These are phyloP conservation scores for Drosophila austrosaltans DNA, from an alignment of 2,888 invertebrate species.

Conservation along the genomic window DNA sequence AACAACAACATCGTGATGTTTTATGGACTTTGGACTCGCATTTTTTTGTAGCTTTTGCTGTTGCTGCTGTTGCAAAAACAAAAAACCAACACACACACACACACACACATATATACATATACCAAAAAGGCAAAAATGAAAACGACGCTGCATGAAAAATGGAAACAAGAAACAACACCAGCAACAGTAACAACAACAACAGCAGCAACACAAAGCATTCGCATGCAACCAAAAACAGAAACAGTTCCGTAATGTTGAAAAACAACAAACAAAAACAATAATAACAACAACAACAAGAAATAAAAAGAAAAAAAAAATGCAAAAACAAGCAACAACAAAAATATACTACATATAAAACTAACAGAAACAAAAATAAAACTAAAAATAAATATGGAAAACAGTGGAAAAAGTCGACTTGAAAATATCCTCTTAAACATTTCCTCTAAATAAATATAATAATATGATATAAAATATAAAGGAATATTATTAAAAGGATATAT, in stretches of 20 bases:
- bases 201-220: slow-evolving; percentile 50
- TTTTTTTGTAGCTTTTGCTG: slow-evolving; percentile 29
- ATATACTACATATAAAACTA: not conserved
- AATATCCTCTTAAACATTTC: not conserved
- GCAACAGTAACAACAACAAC: slow-evolving; percentile 42
- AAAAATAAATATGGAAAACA: slow-evolving; percentile 30
- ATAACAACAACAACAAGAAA: not conserved
- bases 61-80: slow-evolving; percentile 31
- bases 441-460: too few species aligned
- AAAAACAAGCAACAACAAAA: slow-evolving; percentile 52
- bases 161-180: slow-evolving; percentile 66
- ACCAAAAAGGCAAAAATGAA: slow-evolving; percentile 74
- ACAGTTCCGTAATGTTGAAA: slow-evolving; percentile 71
- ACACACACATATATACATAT: slow-evolving; percentile 42
- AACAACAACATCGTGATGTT: slow-evolving; percentile 65
- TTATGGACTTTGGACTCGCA: slow-evolving; percentile 76
- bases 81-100: slow-evolving; percentile 16
- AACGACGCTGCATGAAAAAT: slow-evolving; percentile 75
- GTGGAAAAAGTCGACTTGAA: not conserved
- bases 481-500: too few species aligned
- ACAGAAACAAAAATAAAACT: slow-evolving; percentile 38
- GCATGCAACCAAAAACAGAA: slow-evolving; percentile 73
- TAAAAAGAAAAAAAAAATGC: slow-evolving; percentile 45
- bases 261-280: slow-evolving; percentile 47
- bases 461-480: too few species aligned